phyloP scores from a whole-genome alignment of 2,797 vertebrate species.

The Diglossa cyanea region DNA sequence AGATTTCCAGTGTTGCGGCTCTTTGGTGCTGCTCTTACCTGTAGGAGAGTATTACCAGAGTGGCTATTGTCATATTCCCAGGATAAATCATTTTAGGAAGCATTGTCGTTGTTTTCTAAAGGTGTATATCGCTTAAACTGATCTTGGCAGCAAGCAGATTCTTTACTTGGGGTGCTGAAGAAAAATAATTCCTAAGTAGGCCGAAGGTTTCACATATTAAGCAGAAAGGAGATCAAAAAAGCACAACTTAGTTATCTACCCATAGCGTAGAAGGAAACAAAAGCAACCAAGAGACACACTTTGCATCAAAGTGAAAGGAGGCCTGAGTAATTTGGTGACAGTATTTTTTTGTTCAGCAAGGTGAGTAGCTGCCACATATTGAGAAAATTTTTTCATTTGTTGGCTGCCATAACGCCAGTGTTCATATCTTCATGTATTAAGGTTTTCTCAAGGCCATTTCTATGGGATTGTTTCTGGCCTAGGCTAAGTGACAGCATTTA shows the following conservation, averaged over 20 bases:
- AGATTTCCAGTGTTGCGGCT: background rate
- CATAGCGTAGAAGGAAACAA: background rate
- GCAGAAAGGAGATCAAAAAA: background rate
- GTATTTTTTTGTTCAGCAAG: background rate
- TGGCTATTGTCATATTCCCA: slow-evolving; percentile 16
- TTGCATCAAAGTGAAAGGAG: background rate
- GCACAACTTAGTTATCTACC: background rate
- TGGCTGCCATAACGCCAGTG: background rate
- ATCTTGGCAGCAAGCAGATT: background rate
- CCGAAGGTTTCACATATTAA: background rate
- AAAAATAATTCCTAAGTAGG: background rate
- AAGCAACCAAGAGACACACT: background rate
- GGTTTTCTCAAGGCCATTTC: background rate
- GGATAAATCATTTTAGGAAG: slow-evolving; percentile 17
- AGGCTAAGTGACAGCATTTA: background rate
- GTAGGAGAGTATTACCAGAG: slow-evolving; percentile 13
- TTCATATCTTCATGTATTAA: background rate
- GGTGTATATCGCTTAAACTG: background rate
- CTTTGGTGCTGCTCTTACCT: background rate
- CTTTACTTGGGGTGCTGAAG: background rate
- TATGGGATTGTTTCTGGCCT: background rate
- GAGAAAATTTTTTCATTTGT: background rate
- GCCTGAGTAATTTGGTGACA: background rate
- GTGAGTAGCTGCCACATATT: background rate
- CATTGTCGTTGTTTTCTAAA: background rate